Conservation (phyloP, 2,888 invertebrate species). For the Incurvaria masculella region DNA sequence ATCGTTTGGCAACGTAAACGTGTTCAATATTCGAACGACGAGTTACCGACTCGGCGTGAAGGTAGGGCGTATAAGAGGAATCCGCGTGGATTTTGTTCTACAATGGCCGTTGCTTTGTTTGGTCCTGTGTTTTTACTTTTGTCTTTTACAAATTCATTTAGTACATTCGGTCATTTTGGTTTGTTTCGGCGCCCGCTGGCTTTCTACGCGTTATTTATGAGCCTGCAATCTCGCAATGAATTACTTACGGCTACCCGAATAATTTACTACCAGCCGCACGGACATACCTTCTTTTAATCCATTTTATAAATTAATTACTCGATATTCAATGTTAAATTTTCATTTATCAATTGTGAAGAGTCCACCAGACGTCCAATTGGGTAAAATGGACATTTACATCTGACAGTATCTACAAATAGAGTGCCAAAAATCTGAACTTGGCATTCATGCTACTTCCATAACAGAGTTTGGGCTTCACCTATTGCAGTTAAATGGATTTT, state of each 20-base stretch:
- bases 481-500: no score
- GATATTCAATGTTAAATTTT: no score
- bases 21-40: neutral
- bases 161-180: neutral
- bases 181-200: neutral
- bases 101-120: neutral
- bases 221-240: neutral
- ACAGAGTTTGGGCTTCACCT: no score
- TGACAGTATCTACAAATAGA: no score
- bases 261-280: neutral
- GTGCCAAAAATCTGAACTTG: no score
- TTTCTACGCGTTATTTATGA: neutral
- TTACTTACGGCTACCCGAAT: neutral
- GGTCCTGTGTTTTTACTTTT: neutral
- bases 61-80: neutral
- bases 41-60: neutral
- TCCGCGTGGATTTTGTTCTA: neutral
- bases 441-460: no score
- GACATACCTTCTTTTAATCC: no score
- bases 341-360: no score
- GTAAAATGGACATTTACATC: no score
- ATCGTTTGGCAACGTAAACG: neutral
- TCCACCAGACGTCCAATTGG: no score
- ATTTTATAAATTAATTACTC: no score
- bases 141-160: neutral